A percentile compares a stretch with the other conserved stretches of the same genome.
These are phyloP conservation scores for Anisognathus igniventris DNA, from an alignment of 2,797 vertebrate genomes.

Conservation along the genomic window DNA sequence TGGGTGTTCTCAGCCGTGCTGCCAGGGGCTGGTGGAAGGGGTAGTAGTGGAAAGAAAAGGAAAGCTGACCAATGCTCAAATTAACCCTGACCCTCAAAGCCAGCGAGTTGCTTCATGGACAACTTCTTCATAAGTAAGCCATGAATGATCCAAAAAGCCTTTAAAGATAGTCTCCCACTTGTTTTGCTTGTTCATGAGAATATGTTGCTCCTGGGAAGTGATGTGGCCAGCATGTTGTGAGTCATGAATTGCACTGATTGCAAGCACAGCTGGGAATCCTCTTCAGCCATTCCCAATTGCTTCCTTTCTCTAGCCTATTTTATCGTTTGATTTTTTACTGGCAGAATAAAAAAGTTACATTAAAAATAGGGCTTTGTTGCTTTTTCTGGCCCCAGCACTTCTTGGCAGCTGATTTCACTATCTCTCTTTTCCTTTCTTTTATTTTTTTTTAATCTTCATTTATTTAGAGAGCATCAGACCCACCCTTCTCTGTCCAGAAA, in stretches of 20 bases:
- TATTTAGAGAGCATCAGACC: not conserved
- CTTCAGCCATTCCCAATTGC: slow-evolving; percentile 70
- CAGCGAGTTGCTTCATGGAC: not conserved
- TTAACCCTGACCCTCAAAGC: not conserved
- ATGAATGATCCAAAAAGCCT: slow-evolving; percentile 30
- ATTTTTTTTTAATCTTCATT: not conserved
- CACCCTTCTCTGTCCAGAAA: slow-evolving; percentile 6
- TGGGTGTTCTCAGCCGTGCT: accelerated
- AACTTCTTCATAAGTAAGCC: slow-evolving; percentile 31
- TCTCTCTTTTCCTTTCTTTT: not conserved
- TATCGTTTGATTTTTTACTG: slow-evolving; percentile 61
- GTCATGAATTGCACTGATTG: slow-evolving; percentile 70
- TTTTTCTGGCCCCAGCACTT: slow-evolving; percentile 57
- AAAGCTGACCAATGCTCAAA: not conserved
- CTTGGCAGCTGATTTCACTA: slow-evolving; percentile 46
- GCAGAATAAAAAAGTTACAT: slow-evolving; percentile 41
- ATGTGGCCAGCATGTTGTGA: slow-evolving; percentile 67
- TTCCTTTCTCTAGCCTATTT: slow-evolving; percentile 66
- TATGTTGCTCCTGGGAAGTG: slow-evolving; percentile 65
- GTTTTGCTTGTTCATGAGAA: slow-evolving; percentile 66
- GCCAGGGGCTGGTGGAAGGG: not conserved
- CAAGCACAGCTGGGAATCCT: slow-evolving; percentile 70
- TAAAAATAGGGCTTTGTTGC: slow-evolving; percentile 66
- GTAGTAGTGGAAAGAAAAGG: not conserved
- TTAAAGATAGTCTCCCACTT: slow-evolving; percentile 44